Evolutionary conservation across 1,140 invertebrate genomes (phyloP), one percentile per base, ranked within the genome.

Genomic region (Spodoptera frugiperda): DNA sequence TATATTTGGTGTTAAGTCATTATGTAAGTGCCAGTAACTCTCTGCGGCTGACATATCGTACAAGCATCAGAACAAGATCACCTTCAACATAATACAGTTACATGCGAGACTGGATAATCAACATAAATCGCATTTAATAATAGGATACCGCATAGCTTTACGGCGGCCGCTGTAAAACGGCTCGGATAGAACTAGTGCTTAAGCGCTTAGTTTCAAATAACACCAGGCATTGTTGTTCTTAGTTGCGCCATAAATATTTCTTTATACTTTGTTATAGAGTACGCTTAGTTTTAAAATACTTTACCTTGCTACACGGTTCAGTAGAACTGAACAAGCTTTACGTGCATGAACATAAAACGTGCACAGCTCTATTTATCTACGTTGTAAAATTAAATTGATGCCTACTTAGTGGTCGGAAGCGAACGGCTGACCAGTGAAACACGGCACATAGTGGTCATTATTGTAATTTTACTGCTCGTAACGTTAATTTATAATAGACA

Each of bases 111-210:
- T 48, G 19, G 15, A 53, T 53, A 68, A 68, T 68, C 48, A 51
- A 68, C 46, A 68, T 68, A 53, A 68, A 68, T 68, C 65, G 48
- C 21, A 15, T 53, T 68, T 68, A 68, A 68, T 68, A 53, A 53
- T 53, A 68, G 65, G 17, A 67, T 49, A 67, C 19, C 17, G 17
- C 21, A 17, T n/a, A 68, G 65, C 48, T 51, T 17, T 51, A 33
- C 14, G 30, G 65, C 48, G 21, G 25, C 11, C 48, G 48, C 48
- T 68, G 46, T 68, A 68, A 68, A 53, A 67, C 33, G 19, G 63
- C 65, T 30, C 15, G 48, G n/a, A 51, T 68, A 68, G 21, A 14
- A 53, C 48, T 53, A 68, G 21, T 33, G 48, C 48, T 68, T 68
- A 68, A 68, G 25, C 21, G 65, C 65, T 68, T 68, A 51, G 48